These are phyloP conservation scores for Archips xylosteana DNA, from an alignment of 2,888 invertebrate genomes.

Conservation along the genomic window DNA sequence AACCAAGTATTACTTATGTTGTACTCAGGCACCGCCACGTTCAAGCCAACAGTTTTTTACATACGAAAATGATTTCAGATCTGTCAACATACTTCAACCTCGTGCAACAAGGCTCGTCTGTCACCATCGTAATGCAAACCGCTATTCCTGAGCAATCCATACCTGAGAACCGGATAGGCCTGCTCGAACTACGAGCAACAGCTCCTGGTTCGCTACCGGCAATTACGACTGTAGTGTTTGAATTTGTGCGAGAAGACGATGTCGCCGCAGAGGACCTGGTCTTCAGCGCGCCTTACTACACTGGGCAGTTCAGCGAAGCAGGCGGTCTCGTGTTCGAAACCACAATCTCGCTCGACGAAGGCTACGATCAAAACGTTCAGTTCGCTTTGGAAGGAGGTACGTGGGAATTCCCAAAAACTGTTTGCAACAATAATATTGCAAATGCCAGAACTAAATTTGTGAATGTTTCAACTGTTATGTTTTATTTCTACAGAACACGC, in stretches of 20 bases:
- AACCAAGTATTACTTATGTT: background rate
- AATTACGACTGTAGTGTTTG: slow-evolving; percentile 52
- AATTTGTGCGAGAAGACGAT: slow-evolving; percentile 42
- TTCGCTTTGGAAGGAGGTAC: slow-evolving; percentile 55
- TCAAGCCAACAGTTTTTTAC: slow-evolving; percentile 19
- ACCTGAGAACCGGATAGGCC: slow-evolving; percentile 50
- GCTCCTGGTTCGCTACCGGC: slow-evolving; percentile 49
- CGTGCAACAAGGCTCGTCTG: slow-evolving; percentile 33
- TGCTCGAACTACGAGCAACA: slow-evolving; percentile 53
- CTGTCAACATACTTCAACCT: slow-evolving; percentile 43
- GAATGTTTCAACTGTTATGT: background rate
- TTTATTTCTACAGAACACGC: slow-evolving; percentile 45
- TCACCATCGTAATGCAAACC: slow-evolving; percentile 42
- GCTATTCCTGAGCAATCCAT: slow-evolving; percentile 51
- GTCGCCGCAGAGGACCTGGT: slow-evolving; percentile 32
- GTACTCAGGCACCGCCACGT: background rate
- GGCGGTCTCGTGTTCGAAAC: slow-evolving; percentile 46
- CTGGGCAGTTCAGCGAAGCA: slow-evolving; percentile 47
- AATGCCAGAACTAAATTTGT: background rate
- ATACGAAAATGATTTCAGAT: slow-evolving; percentile 47
- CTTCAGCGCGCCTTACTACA: slow-evolving; percentile 52
- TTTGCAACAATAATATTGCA: no score
- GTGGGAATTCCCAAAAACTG: background rate
- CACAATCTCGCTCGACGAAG: slow-evolving; percentile 46
- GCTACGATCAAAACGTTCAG: slow-evolving; percentile 50